A percentile compares a stretch with the other conserved stretches of the same genome.
These are phyloP conservation scores for Tenualosa ilisha DNA, from an alignment of 2,797 vertebrate species.

Conservation along the genomic window DNA sequence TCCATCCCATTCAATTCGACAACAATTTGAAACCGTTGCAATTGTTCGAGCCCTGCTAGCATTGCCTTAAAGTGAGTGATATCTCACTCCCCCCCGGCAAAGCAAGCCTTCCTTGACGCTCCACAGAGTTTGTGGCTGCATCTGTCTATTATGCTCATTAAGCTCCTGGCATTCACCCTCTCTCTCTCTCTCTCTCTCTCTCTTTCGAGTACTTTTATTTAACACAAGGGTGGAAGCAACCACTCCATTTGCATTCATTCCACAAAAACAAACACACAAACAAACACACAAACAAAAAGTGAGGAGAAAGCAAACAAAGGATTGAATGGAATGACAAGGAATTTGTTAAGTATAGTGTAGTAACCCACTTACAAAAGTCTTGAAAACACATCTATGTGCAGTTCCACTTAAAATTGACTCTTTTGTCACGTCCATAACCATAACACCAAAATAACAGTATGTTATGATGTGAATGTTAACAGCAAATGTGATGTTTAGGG, in stretches of 20 bases:
- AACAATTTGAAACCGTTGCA: background rate
- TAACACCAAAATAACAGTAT: too few species aligned
- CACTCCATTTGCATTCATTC: background rate
- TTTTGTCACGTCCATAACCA: too few species aligned
- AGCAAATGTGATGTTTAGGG: too few species aligned
- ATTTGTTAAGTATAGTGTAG: too few species aligned
- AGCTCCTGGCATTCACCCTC: background rate
- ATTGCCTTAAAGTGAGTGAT: background rate
- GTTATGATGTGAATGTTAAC: too few species aligned
- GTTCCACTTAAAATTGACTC: too few species aligned
- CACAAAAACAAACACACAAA: slow-evolving; percentile 25
- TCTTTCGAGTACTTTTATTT: background rate
- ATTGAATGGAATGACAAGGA: too few species aligned
- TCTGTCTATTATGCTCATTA: background rate
- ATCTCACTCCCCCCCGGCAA: background rate
- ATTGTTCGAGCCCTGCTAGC: background rate
- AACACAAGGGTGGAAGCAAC: background rate
- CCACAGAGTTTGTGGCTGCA: background rate
- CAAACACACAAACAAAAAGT: background rate
- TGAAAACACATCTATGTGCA: too few species aligned
- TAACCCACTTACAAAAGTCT: too few species aligned
- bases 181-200: too few species aligned
- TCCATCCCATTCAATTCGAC: background rate
- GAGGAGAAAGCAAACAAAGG: background rate
- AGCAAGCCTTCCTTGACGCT: background rate